phyloP scores from a whole-genome alignment of 1,140 invertebrate species.

The Dinoponera quadriceps region DNA sequence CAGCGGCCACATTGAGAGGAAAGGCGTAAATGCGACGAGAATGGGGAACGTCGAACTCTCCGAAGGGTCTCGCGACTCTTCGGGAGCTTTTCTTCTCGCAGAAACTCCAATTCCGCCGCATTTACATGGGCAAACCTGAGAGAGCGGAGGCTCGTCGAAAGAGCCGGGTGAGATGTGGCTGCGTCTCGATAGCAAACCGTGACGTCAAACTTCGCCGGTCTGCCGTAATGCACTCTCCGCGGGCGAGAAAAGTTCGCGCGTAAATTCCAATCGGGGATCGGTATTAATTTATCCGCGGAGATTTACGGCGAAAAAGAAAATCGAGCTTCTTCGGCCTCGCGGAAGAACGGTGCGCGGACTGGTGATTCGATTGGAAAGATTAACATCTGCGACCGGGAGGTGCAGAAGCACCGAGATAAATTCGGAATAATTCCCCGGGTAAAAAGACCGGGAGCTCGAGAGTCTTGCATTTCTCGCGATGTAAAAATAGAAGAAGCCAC shows the following conservation, averaged over 20 bases:
- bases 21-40: slow-evolving; percentile 58
- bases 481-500: not conserved
- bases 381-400: not conserved
- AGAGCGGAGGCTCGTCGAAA: slow-evolving; percentile 44
- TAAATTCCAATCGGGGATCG: slow-evolving; percentile 33
- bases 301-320: slow-evolving; percentile 2
- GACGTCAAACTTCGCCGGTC: slow-evolving; percentile 26
- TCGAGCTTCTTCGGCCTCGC: not conserved
- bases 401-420: not conserved
- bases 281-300: slow-evolving; percentile 14
- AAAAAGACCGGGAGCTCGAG: not conserved
- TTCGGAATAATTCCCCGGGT: not conserved
- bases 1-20: slow-evolving; percentile 16
- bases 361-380: too few species aligned
- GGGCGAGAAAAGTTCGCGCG: slow-evolving; percentile 15
- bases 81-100: slow-evolving; percentile 55
- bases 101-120: slow-evolving; percentile 56
- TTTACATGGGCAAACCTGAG: slow-evolving; percentile 57
- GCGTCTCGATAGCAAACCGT: slow-evolving; percentile 25
- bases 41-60: slow-evolving; percentile 31
- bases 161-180: slow-evolving; percentile 31
- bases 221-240: slow-evolving; percentile 19
- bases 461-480: not conserved
- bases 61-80: slow-evolving; percentile 19
- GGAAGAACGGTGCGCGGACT: too few species aligned